phyloP scores from a whole-genome alignment of 1,140 invertebrate species.

The Limonius californicus region DNA sequence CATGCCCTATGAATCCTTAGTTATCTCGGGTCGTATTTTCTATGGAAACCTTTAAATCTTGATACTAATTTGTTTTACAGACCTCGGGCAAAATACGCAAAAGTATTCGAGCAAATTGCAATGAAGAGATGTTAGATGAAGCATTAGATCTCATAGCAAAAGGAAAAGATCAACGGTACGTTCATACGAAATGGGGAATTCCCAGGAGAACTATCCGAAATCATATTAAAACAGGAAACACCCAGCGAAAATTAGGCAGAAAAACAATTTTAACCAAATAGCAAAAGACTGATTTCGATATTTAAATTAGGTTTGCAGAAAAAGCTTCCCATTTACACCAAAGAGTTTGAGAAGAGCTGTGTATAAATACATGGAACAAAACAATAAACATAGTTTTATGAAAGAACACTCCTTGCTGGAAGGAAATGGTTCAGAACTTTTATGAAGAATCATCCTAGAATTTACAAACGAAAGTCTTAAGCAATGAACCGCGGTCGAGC shows the following conservation, averaged over 20 bases:
- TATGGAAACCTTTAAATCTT: too few relatives aligned
- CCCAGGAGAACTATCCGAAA: slow-evolving; percentile 5
- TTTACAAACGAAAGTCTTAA: slow-evolving; percentile 19
- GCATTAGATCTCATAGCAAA: slow-evolving; percentile 2
- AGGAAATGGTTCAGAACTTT: slow-evolving; percentile 34
- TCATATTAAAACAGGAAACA: slow-evolving; percentile 5
- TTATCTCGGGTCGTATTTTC: too few relatives aligned
- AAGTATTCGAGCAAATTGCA: slow-evolving; percentile 7
- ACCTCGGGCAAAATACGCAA: neutral
- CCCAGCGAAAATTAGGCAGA: slow-evolving; percentile 9
- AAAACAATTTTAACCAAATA: neutral
- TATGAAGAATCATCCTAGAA: slow-evolving; percentile 30
- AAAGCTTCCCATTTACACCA: slow-evolving; percentile 7
- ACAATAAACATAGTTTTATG: slow-evolving; percentile 30
- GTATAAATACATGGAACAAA: neutral
- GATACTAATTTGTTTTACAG: neutral
- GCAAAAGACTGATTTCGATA: slow-evolving; percentile 4
- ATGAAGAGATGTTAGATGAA: slow-evolving; percentile 8
- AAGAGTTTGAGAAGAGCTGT: slow-evolving; percentile 11
- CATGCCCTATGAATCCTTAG: too few relatives aligned
- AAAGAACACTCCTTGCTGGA: slow-evolving; percentile 27
- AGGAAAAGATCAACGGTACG: slow-evolving; percentile 2
- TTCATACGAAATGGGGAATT: slow-evolving; percentile 7
- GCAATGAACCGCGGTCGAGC: slow-evolving; percentile 28
- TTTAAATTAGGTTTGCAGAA: slow-evolving; percentile 6